phyloP scores from a whole-genome alignment of 2,888 invertebrate genomes.

The Drosophila stalkeri region DNA sequence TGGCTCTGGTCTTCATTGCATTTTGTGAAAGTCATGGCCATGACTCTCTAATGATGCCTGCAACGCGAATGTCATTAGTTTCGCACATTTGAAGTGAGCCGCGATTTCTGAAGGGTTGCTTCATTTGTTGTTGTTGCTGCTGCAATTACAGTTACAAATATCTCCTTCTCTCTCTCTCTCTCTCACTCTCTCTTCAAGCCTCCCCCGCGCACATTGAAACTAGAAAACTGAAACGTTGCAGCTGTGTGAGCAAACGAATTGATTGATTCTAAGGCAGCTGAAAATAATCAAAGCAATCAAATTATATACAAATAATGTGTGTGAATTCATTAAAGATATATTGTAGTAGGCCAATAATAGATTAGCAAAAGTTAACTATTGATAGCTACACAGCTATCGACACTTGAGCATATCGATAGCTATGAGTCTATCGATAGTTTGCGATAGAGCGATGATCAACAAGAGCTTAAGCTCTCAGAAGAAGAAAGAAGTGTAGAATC shows the following conservation, averaged over 20 bases:
- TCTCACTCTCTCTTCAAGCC: background rate
- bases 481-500: too few relatives aligned
- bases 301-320: too few relatives aligned
- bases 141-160: constrained; percentile 38
- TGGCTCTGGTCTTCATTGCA: background rate
- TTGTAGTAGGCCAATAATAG: too few relatives aligned
- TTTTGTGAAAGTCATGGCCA: constrained; percentile 73
- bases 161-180: too few relatives aligned
- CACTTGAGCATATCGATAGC: too few relatives aligned
- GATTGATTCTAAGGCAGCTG: constrained; percentile 4
- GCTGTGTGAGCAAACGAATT: constrained; percentile 14
- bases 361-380: too few relatives aligned
- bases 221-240: constrained; percentile 10
- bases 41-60: constrained; percentile 71
- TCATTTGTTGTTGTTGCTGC: background rate
- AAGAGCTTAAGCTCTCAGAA: too few relatives aligned
- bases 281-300: background rate
- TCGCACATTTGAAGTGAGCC: constrained; percentile 73
- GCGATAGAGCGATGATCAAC: too few relatives aligned
- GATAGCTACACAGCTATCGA: too few relatives aligned
- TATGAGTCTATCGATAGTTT: too few relatives aligned
- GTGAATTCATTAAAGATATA: too few relatives aligned
- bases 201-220: constrained; percentile 1
- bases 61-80: constrained; percentile 75
- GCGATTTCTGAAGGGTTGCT: constrained; percentile 50